Evolutionary conservation across 92 coral and sea anemone genomes (phyloP), one percentile per base, ranked within the genome.

Genomic region (Siderastrea siderea): DNA sequence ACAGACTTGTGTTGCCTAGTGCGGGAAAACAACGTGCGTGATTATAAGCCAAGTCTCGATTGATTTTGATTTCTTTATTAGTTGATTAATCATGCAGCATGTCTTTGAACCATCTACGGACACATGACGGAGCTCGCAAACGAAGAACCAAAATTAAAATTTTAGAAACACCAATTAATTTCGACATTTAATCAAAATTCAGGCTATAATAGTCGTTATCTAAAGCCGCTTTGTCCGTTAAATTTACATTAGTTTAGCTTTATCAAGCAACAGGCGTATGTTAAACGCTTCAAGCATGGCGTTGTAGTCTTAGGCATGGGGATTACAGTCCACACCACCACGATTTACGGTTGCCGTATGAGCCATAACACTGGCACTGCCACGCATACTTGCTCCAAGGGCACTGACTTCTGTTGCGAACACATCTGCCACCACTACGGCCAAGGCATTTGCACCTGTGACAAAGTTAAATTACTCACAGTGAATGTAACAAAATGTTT

Each of bases 341-440:
- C 3, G 92, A 84, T 70, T 12, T 82, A 12, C 78, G 59, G 2
- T 78, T 77, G 16, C 19, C 8, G 59, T 77, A 81, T 3, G 44
- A 45, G 13, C 89, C 89, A 58, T 58, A 79, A 64, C 93, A 90
- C 83, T 85, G 93, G 80, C 93, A 90, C 77, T 90, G 93, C 87
- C 84, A 90, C 7, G 93, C 93, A 38, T 80, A 71, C 17, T 52
- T 17, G 17, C 77, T 43, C 44, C 85, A 71, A 7, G 93, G 90
- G 19, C 93, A 90, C 55, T 76, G 49, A 26, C 90, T 84, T 14
- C 77, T 86, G 7, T 83, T 80, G 13, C 11, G 1, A 0, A 9
- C 66, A 63, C 93, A 90, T 1, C 26, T 65, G 15, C 93, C 93
- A 17, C 68, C 53, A 1, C 75, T 83, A 57, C 86, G 69, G 44